Percentiles rank a stretch among this genome's conserved stretches.
phyloP scores from a whole-genome alignment of 2,888 invertebrate species.

The Tetanocera ferruginea region DNA sequence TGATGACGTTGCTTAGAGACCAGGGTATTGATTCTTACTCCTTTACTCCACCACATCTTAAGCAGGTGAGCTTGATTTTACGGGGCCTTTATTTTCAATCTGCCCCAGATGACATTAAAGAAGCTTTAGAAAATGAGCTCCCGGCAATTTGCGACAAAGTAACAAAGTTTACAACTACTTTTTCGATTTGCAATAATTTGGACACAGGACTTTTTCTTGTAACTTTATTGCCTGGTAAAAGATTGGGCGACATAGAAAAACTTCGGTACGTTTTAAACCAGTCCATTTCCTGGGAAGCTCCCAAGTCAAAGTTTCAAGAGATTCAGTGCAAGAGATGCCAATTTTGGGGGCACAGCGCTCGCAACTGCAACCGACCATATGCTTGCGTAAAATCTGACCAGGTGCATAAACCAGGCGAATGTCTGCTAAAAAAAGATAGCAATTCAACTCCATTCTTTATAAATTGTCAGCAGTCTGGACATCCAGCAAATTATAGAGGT shows the following conservation, averaged over 20 bases:
- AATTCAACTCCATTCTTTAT: neutral
- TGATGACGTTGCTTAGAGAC: neutral
- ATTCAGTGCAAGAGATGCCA: too few species aligned
- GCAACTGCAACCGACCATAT: neutral
- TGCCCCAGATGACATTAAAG: too few species aligned
- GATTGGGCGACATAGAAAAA: too few species aligned
- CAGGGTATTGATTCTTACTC: neutral
- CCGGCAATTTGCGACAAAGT: neutral
- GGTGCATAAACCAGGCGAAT: neutral
- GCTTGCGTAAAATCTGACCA: neutral
- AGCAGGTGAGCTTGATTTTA: neutral
- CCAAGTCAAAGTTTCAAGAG: too few species aligned
- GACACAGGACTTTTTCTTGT: too few species aligned
- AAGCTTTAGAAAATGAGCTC: neutral
- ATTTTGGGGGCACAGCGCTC: neutral
- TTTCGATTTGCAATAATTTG: too few species aligned
- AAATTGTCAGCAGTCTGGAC: too few species aligned
- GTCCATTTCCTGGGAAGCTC: too few species aligned
- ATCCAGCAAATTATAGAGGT: too few species aligned
- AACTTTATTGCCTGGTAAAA: too few species aligned
- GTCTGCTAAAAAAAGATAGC: neutral
- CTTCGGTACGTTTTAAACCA: too few species aligned
- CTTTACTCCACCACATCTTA: neutral
- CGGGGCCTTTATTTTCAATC: too few species aligned
- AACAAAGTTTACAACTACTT: neutral